A percentile compares a stretch with the other conserved stretches of the same genome.
Conservation (phyloP, 2,888 invertebrate genomes). For the Polydrusus tereticollis region DNA sequence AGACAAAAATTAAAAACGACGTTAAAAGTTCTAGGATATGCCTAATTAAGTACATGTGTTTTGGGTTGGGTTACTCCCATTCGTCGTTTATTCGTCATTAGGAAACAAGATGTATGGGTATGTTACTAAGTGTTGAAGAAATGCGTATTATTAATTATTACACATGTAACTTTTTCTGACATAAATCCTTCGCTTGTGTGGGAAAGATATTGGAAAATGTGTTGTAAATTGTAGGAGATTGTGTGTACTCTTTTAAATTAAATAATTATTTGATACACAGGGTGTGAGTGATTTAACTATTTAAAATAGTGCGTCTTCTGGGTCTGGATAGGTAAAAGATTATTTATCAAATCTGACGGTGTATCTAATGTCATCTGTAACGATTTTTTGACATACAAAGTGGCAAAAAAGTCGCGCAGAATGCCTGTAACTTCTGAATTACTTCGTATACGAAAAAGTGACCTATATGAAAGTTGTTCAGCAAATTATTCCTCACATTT, state of each 20-base stretch:
- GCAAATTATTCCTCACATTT: no score
- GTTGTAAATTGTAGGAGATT: neutral
- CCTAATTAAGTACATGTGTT: slow-evolving; percentile 58
- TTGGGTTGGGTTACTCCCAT: slow-evolving; percentile 53
- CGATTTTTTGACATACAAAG: no score
- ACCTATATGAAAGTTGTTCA: no score
- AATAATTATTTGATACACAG: no score
- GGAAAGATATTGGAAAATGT: slow-evolving; percentile 26
- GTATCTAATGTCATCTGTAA: no score
- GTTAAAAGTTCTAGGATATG: slow-evolving; percentile 49
- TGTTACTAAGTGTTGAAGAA: slow-evolving; percentile 49
- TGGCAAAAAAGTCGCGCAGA: no score
- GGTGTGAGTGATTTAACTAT: no score
- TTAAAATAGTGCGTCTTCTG: no score
- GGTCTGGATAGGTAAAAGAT: no score
- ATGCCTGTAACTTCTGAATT: no score
- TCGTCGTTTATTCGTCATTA: slow-evolving; percentile 54
- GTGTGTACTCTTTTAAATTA: neutral
- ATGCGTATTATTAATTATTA: slow-evolving; percentile 49
- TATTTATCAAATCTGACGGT: no score
- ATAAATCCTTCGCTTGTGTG: slow-evolving; percentile 31
- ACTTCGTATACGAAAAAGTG: no score
- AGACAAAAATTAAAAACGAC: slow-evolving; percentile 29
- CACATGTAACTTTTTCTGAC: slow-evolving; percentile 48
- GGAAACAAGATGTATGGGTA: slow-evolving; percentile 46